Base-by-base conservation (phyloP, 1,140 invertebrate genomes). In the Spodoptera litura region DNA sequence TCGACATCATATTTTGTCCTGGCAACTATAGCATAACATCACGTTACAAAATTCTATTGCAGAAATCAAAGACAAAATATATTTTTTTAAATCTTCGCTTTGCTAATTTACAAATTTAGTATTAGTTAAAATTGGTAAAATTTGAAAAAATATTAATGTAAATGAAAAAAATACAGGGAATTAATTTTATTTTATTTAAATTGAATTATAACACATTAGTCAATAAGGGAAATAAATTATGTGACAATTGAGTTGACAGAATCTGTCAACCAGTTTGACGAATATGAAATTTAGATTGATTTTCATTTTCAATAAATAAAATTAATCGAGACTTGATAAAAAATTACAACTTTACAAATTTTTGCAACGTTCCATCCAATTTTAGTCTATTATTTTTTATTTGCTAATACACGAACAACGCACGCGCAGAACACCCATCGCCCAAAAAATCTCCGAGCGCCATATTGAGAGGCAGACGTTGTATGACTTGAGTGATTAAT, bases 381-480 rank as follows among this genome's bases (percentile, higher is more conserved):
- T 86, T 83, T 78, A 76, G 83, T 83, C 75, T 74, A 85, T 80
- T 79, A 85, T 90, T 90, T 92, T 91, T 92, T 88, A 90, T 91
- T 91, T 89, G 86, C 87, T 91, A 88, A 91, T 88, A 92, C 89
- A 91, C 88, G 85, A 89, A 93, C 90, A 92, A 94, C 93, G 94
- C 93, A 94, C 93, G 94, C 94, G 94, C 93, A 94, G 89, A 91
- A 93, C 90, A 85, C 85, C 89, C 91, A 91, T 94, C 92, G 89
- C 90, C 92, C 90, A 93, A 94, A 94, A 94, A 66, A 94, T 94
- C 92, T 90, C 93, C 92, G 91, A 94, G 92, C 94, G 94, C 94
- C 93, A 95, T 95, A 95, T 95, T 95, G 94, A 95, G 94, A 95
- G 94, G 93, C 93, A 93, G 94, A 94, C 93, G 93, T 94, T 94